Conservation (phyloP, 2,797 vertebrate genomes). For the Ctenochaetus hawaiiensis region DNA sequence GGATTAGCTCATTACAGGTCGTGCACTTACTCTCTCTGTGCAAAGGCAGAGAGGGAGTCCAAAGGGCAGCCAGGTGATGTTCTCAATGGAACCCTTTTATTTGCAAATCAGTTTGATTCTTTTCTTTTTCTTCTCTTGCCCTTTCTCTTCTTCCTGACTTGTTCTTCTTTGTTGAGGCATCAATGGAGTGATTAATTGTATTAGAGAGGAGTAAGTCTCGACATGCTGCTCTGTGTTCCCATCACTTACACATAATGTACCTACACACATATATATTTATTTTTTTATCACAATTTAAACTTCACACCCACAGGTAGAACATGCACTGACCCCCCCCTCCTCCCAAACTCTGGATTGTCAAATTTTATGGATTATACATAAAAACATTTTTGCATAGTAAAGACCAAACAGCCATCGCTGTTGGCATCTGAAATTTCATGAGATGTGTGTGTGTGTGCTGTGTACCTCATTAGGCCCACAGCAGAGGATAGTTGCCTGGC, state of each 20-base stretch:
- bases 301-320: neutral
- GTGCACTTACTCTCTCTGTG: constrained; percentile 45
- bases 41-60: constrained; percentile 41
- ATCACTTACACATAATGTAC: neutral
- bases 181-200: constrained; percentile 4
- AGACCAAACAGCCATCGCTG: constrained; percentile 31
- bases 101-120: constrained; percentile 57
- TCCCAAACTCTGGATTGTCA: constrained; percentile 44
- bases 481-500: constrained; percentile 64
- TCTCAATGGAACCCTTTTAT: constrained; percentile 55
- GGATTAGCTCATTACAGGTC: constrained; percentile 81
- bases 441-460: constrained; percentile 29
- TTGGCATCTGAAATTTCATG: constrained; percentile 31
- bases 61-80: constrained; percentile 59
- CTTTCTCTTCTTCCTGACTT: constrained; percentile 17
- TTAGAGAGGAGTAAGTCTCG: neutral
- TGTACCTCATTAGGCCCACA: constrained; percentile 79
- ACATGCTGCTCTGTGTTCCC: neutral
- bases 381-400: constrained; percentile 40
- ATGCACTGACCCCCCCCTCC: constrained; percentile 6
- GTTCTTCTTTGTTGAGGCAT: constrained; percentile 20
- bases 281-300: constrained; percentile 10
- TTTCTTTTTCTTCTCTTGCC: neutral
- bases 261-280: neutral
- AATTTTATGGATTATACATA: constrained; percentile 53